phyloP scores from a whole-genome alignment of 1,140 invertebrate species.

The Delia radicum region DNA sequence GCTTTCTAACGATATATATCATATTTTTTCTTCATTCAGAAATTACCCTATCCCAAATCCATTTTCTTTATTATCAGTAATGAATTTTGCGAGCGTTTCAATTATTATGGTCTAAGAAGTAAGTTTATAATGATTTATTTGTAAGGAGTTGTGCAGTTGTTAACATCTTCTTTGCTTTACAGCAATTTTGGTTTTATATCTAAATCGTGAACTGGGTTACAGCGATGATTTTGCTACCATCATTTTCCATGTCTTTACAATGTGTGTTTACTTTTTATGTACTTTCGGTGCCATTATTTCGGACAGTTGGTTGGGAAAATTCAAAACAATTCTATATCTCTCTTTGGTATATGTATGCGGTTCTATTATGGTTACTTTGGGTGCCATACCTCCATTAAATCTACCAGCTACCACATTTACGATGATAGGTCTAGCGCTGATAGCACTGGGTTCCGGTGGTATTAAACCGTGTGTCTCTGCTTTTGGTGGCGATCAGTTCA shows the following conservation, averaged over 20 bases:
- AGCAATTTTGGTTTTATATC: slow-evolving; percentile 79
- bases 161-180: slow-evolving; percentile 76
- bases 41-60: slow-evolving; percentile 79
- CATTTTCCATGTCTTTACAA: slow-evolving; percentile 77
- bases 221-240: slow-evolving; percentile 69
- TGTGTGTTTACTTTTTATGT: slow-evolving; percentile 80
- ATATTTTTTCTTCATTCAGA: slow-evolving; percentile 58
- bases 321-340: slow-evolving; percentile 84
- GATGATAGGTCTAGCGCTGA: slow-evolving; percentile 75
- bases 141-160: too few relatives aligned
- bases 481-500: slow-evolving; percentile 97
- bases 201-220: slow-evolving; percentile 67
- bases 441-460: slow-evolving; percentile 89
- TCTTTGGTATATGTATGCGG: slow-evolving; percentile 88
- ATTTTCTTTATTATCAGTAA: slow-evolving; percentile 94
- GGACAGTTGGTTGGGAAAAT: slow-evolving; percentile 79
- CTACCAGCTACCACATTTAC: slow-evolving; percentile 67
- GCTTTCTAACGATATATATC: neutral
- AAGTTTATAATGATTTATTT: too few relatives aligned
- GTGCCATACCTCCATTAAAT: slow-evolving; percentile 63
- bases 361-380: slow-evolving; percentile 75
- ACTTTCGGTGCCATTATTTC: slow-evolving; percentile 80
- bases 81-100: slow-evolving; percentile 97
- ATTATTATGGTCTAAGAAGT: slow-evolving; percentile 95
- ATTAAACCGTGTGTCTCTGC: slow-evolving; percentile 97